Conservation (phyloP, 2,888 invertebrate species). For the Eulithis prunata region DNA sequence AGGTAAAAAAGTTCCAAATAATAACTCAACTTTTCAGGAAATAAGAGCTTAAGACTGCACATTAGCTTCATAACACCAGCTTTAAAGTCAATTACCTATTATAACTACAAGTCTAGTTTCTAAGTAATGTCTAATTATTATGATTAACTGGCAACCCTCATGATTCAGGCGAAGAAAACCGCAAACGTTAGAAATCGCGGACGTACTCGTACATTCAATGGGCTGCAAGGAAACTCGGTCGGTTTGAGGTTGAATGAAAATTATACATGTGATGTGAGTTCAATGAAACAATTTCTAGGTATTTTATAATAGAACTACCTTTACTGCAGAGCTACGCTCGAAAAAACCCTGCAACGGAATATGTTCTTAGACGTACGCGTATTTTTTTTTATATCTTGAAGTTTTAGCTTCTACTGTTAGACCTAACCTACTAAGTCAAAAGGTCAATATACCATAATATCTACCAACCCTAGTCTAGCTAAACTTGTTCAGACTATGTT, state of each 20-base stretch:
- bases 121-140: conserved; percentile 1
- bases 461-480: too few relatives aligned
- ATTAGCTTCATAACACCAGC: background rate
- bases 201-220: conserved; percentile 39
- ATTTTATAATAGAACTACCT: background rate
- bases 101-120: background rate
- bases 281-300: conserved; percentile 14
- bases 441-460: too few relatives aligned
- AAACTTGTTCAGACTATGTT: conserved; percentile 2
- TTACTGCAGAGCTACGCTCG: too few relatives aligned
- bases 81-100: background rate
- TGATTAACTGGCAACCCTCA: conserved; percentile 26
- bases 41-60: background rate
- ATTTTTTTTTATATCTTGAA: too few relatives aligned
- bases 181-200: conserved; percentile 59
- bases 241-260: conserved; percentile 45
- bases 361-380: too few relatives aligned
- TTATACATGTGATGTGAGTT: conserved; percentile 27
- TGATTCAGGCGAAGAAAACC: conserved; percentile 52
- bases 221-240: conserved; percentile 35
- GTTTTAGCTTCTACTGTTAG: too few relatives aligned
- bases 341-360: too few relatives aligned
- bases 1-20: too few relatives aligned
- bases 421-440: too few relatives aligned
- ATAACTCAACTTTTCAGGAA: too few relatives aligned